phyloP scores from a whole-genome alignment of 2,113 vertebrate genomes.

The Scalopus aquaticus region DNA sequence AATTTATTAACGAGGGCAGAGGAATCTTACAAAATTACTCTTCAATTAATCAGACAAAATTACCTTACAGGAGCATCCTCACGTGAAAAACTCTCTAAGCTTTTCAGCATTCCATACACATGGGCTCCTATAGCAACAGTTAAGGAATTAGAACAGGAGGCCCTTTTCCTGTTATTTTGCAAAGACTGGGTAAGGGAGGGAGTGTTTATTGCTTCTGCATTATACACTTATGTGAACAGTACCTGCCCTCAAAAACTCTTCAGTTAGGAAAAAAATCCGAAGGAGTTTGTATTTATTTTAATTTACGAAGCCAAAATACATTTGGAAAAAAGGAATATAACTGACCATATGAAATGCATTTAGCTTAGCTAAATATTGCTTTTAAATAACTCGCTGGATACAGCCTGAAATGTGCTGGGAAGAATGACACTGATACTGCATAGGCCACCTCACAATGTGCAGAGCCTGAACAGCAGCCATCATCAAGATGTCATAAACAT shows the following conservation, averaged over 20 bases:
- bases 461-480: conserved; percentile 52
- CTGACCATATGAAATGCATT: neutral
- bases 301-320: neutral
- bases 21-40: conserved; percentile 4
- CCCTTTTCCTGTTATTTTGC: conserved; percentile 67
- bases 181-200: neutral
- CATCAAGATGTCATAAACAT: conserved; percentile 68
- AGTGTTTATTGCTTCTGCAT: neutral
- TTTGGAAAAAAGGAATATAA: neutral
- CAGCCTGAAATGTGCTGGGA: neutral
- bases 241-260: neutral
- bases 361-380: neutral
- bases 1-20: neutral
- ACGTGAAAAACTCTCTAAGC: neutral
- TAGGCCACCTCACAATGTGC: neutral
- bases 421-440: neutral
- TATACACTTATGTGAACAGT: conserved; percentile 15
- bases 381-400: neutral
- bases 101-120: neutral
- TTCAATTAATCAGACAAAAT: neutral
- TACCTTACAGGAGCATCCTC: neutral
- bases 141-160: conserved; percentile 46
- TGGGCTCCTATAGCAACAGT: conserved; percentile 34
- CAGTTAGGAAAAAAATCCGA: neutral
- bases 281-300: neutral